phyloP scores from a whole-genome alignment of 1,140 invertebrate genomes.

The Wasmannia auropunctata region DNA sequence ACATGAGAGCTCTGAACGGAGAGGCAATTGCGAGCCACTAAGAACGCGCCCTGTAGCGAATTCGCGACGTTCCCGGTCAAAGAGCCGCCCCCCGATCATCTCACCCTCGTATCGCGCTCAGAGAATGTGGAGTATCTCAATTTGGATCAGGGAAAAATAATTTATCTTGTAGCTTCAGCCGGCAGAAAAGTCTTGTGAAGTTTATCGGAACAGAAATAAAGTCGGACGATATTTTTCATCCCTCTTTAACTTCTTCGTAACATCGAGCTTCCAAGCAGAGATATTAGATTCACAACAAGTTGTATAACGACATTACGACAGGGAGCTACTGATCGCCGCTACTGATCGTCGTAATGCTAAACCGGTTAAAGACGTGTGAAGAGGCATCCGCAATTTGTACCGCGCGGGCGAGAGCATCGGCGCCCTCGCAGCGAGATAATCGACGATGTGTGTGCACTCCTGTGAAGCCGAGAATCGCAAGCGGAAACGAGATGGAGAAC shows the following conservation, averaged over 20 bases:
- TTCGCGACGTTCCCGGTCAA: not conserved
- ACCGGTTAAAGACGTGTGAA: conserved; percentile 30
- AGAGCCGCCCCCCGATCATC: not conserved
- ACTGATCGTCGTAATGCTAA: conserved; percentile 8
- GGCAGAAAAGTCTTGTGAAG: not conserved
- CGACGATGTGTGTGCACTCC: not conserved
- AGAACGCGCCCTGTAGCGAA: not conserved
- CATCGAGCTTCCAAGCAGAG: not conserved
- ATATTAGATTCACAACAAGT: conserved; percentile 10
- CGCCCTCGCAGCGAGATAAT: conserved; percentile 47
- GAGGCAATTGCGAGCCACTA: conserved; percentile 43
- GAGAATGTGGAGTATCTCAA: not conserved
- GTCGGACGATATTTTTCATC: not conserved
- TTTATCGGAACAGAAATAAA: not conserved
- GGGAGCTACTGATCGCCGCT: not conserved
- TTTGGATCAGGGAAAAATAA: not conserved
- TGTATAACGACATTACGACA: not conserved
- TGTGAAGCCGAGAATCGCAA: conserved; percentile 28
- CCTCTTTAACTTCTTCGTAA: not conserved
- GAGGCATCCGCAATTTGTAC: conserved; percentile 33
- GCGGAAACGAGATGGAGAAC: conserved; percentile 56
- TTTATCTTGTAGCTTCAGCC: not conserved
- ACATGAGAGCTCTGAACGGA: conserved; percentile 36
- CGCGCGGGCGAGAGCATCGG: conserved; percentile 9
- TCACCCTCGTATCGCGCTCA: not conserved